Base-by-base conservation (phyloP, 2,113 vertebrate genomes). In the Sula dactylatra region DNA sequence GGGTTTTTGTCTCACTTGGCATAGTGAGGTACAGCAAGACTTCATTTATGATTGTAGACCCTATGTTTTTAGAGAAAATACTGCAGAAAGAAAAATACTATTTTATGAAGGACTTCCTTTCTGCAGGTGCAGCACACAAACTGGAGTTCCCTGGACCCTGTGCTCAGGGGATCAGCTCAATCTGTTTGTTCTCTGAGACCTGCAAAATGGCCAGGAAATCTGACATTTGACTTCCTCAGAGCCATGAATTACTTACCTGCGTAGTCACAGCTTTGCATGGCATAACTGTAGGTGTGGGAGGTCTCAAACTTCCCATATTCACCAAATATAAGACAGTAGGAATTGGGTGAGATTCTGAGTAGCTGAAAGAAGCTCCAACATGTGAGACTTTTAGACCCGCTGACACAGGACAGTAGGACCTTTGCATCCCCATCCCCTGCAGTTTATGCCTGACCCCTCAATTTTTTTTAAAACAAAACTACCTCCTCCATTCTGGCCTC, bases 1-100 rank as follows among this genome's bases (percentile, higher is more conserved):
- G 50, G 62, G 20, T 50, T 93, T 79, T 86, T 73, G 17, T 82
- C 78, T 86, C 64, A 36, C 82, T 85, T 73, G 74, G 62, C 27
- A 32, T 73, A 54, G 58, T 91, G 45, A 69, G 58, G 34, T 66
- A 89, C 42, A 82, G 78, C 59, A 42, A 80, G 73, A 70, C 49
- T 91, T 96, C 71, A 62, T 54, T 90, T 73, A 19, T 80, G 73
- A 70, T 94, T 91, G 32, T 73, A 42, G 47, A 32, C 24, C 32
- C 72, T 70, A 62, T 86, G 50, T 31, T 89, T 94, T 93, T 93
- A 67, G 66, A 91, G 64, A 93, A 94, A 76, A 91, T 58, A 93
- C 21, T 49, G 32, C 24, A 70, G 42, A 85, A 82, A 82, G 58
- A 89, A 93, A 81, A 85, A 29, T 55, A 19, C 3, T 36, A 0